A percentile compares a stretch with the other conserved stretches of the same genome.
Conservation (phyloP, 53 echinoderm and acorn worm species). For the Holothuria leucospilota region DNA sequence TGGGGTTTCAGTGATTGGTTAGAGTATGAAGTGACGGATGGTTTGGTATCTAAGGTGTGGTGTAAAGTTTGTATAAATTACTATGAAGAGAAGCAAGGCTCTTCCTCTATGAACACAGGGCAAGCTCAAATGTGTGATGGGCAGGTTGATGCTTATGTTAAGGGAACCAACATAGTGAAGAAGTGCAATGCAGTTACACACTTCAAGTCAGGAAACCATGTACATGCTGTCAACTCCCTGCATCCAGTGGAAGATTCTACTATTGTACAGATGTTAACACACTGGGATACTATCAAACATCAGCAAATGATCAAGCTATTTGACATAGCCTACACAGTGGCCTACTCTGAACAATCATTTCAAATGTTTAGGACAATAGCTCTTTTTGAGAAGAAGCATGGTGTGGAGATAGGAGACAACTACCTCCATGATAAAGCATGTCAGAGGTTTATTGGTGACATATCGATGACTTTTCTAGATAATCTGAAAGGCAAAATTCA, state of each 20-base stretch:
- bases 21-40: conserved; percentile 34
- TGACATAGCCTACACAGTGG: conserved; percentile 48
- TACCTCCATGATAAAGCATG: conserved; percentile 15
- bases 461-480: conserved; percentile 4
- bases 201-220: conserved; percentile 25
- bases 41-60: conserved; percentile 53
- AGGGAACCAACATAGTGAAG: conserved; percentile 51
- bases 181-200: conserved; percentile 52
- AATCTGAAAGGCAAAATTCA: background rate
- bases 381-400: conserved; percentile 25
- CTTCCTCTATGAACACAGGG: conserved; percentile 31
- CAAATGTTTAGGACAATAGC: conserved; percentile 35
- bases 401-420: conserved; percentile 8
- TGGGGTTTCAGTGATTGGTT: conserved; percentile 52
- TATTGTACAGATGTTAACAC: background rate
- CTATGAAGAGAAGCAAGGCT: conserved; percentile 17
- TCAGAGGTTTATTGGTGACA: background rate
- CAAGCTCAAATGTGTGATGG: conserved; percentile 53
- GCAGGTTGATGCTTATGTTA: conserved; percentile 45
- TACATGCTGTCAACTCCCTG: conserved; percentile 15
- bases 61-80: conserved; percentile 25
- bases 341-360: conserved; percentile 24
- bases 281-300: conserved; percentile 22
- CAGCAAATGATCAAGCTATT: conserved; percentile 32
- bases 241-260: background rate